Conservation (phyloP, 2,888 invertebrate genomes). For the Trilocha varians region DNA sequence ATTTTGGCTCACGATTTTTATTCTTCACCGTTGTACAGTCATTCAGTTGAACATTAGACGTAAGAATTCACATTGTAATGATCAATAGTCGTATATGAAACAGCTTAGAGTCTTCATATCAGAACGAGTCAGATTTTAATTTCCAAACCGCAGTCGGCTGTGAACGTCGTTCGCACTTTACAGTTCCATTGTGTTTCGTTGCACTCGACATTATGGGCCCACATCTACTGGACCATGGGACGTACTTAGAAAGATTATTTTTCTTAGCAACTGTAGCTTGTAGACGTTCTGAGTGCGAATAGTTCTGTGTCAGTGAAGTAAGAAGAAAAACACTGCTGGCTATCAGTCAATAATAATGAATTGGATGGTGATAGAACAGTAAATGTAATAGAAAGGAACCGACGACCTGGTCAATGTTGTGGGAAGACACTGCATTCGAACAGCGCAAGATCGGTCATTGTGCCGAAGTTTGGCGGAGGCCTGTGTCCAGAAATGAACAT, state of each 20-base stretch:
- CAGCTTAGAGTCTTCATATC: constrained; percentile 25
- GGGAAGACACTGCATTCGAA: no score
- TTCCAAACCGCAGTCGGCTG: constrained; percentile 67
- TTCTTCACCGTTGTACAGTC: neutral
- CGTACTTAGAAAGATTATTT: constrained; percentile 1
- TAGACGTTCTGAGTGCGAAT: no score
- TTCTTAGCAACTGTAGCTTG: neutral
- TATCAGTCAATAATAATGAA: no score
- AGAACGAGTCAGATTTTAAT: constrained; percentile 65
- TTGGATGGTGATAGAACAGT: no score
- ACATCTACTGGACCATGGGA: constrained; percentile 10
- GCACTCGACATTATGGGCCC: constrained; percentile 31
- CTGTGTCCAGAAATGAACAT: no score
- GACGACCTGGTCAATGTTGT: no score
- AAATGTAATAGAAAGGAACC: no score
- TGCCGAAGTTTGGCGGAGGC: no score
- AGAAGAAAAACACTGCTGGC: no score
- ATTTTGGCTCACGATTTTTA: no score
- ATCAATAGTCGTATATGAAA: neutral
- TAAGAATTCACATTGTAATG: neutral
- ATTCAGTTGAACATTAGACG: neutral
- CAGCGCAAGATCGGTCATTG: no score
- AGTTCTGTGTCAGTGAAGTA: no score
- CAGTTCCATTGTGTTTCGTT: constrained; percentile 57
- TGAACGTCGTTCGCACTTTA: constrained; percentile 65